These are phyloP conservation scores for Strix occidentalis DNA, from an alignment of 2,797 vertebrate species.

Conservation along the genomic window DNA sequence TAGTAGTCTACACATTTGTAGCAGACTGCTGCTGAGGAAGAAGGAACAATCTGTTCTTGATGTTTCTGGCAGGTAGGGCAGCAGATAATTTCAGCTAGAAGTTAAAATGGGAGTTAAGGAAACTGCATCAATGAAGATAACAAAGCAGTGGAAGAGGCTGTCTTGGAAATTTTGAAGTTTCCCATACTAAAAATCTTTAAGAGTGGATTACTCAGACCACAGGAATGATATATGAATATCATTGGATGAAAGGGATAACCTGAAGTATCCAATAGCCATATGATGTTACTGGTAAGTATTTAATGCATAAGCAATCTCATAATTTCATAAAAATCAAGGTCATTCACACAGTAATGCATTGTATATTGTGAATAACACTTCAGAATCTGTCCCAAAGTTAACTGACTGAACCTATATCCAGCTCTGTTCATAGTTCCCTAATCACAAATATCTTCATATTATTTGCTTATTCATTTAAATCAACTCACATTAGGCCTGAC, in stretches of 20 bases:
- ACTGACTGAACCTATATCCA: neutral
- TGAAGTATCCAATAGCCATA: neutral
- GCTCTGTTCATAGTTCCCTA: neutral
- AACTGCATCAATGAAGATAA: neutral
- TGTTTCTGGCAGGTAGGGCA: neutral
- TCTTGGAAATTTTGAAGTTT: neutral
- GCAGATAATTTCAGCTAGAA: neutral
- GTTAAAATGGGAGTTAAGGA: neutral
- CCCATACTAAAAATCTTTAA: neutral
- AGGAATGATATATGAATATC: neutral
- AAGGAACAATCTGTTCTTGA: neutral
- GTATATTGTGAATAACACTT: neutral
- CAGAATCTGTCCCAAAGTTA: neutral
- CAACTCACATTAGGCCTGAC: rapidly evolving
- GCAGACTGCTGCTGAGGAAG: neutral
- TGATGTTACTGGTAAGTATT: neutral
- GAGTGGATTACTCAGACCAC: neutral
- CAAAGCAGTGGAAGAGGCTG: neutral
- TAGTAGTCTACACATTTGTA: neutral
- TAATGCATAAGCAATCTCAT: neutral
- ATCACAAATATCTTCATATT: neutral
- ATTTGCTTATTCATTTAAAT: neutral
- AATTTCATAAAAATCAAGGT: neutral
- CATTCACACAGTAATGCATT: neutral
- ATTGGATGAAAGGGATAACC: neutral